Conservation (phyloP, 2,888 invertebrate species). For the Xestia c-nigrum region DNA sequence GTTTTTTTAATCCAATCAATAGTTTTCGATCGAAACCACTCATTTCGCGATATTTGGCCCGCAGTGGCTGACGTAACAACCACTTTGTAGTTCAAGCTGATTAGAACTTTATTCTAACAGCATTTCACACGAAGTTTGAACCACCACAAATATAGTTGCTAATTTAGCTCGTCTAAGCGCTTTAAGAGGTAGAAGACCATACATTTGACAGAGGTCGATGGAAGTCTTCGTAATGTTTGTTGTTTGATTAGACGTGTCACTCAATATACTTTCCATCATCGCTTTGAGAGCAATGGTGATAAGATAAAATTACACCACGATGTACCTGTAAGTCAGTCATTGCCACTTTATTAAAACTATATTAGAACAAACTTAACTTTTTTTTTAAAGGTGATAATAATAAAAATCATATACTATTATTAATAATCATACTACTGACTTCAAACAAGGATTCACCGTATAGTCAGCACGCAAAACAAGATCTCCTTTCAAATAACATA, state of each 20-base stretch:
- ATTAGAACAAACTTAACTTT: no score
- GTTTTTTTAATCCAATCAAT: no score
- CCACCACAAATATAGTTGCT: no score
- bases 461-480: slow-evolving; percentile 12
- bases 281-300: not conserved
- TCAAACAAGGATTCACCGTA: not conserved
- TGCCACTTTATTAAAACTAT: not conserved
- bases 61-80: no score
- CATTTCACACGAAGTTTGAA: no score
- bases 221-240: not conserved
- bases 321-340: not conserved
- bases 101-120: no score
- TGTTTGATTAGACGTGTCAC: not conserved
- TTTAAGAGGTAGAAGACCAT: not conserved
- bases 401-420: no score
- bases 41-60: no score
- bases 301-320: not conserved
- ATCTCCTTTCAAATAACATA: slow-evolving; percentile 37
- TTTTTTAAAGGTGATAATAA: no score
- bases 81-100: no score
- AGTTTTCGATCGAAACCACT: no score
- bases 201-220: not conserved
- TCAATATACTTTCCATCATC: not conserved
- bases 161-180: no score
- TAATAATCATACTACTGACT: not conserved